Evolutionary conservation across 2,113 vertebrate species (phyloP).

Genomic region (Channa maculata): DNA sequence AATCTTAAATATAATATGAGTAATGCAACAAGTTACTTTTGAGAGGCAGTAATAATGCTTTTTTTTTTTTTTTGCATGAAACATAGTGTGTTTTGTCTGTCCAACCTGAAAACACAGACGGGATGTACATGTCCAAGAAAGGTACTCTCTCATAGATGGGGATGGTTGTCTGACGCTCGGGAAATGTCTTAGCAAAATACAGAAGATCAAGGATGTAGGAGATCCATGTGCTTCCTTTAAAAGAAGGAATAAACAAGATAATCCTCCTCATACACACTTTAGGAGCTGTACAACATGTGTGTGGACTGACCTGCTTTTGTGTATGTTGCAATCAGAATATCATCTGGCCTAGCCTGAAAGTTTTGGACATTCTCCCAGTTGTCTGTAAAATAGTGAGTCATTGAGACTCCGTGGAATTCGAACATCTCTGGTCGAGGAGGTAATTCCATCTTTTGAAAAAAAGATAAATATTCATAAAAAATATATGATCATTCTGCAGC

Average conservation of each 20-base stretch:
- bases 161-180: slow-evolving; percentile 64
- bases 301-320: slow-evolving; percentile 84
- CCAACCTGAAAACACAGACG: slow-evolving; percentile 7
- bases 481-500: background rate
- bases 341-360: slow-evolving; percentile 83
- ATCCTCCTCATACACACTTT: background rate
- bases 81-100: background rate
- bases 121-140: slow-evolving; percentile 76
- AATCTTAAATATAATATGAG: too few species aligned
- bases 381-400: slow-evolving; percentile 66
- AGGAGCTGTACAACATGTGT: background rate
- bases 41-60: too few species aligned
- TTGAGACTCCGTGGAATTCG: slow-evolving; percentile 78
- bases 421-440: slow-evolving; percentile 45
- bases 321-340: slow-evolving; percentile 86
- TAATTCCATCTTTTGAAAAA: slow-evolving; percentile 19
- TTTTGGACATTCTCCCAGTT: slow-evolving; percentile 83
- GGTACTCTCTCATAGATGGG: slow-evolving; percentile 81
- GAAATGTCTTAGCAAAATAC: slow-evolving; percentile 66
- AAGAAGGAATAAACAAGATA: background rate
- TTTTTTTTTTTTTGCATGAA: too few species aligned
- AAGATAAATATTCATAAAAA: background rate
- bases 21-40: too few species aligned
- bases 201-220: slow-evolving; percentile 84
- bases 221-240: slow-evolving; percentile 85